phyloP scores from a whole-genome alignment of 2,113 vertebrate species.

The Neopipo cinnamomea region DNA sequence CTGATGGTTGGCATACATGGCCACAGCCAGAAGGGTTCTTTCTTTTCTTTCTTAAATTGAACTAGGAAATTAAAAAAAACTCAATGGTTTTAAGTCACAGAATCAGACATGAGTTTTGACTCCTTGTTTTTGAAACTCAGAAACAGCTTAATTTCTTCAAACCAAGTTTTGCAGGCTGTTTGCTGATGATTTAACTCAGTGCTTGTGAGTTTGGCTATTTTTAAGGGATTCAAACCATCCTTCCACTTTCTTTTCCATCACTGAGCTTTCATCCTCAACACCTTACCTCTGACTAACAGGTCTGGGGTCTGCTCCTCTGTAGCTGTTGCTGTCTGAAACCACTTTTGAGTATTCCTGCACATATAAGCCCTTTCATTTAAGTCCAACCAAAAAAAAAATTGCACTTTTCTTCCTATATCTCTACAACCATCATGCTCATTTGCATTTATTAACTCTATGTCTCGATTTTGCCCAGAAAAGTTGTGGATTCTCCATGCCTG shows the following conservation, averaged over 20 bases:
- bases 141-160: neutral
- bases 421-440: neutral
- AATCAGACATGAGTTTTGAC: neutral
- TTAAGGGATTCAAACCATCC: neutral
- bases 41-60: neutral
- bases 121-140: neutral
- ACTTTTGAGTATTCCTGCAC: neutral
- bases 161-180: neutral
- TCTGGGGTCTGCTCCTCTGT: neutral
- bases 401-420: neutral
- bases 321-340: neutral
- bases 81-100: neutral
- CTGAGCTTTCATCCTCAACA: neutral
- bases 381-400: neutral
- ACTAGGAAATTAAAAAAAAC: neutral
- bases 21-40: constrained; percentile 30
- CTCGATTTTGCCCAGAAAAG: neutral
- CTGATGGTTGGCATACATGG: constrained; percentile 27
- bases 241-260: neutral
- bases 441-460: neutral
- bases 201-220: neutral
- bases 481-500: neutral
- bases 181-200: neutral
- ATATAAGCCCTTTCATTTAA: neutral
- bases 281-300: neutral